Base-by-base conservation (phyloP, 2,113 vertebrate genomes). In the Chionis minor region DNA sequence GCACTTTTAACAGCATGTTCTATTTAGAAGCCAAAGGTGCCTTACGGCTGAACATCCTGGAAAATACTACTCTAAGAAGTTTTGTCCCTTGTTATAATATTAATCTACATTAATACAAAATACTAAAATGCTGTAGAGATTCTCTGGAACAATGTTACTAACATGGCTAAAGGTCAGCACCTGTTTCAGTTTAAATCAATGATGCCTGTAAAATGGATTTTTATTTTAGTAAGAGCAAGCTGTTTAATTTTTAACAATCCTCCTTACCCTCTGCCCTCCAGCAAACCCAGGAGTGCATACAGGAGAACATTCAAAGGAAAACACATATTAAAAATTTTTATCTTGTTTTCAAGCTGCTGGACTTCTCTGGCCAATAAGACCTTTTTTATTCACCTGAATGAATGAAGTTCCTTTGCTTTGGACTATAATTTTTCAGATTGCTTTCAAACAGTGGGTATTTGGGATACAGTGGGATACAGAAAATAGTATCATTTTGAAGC, bases 161-260 rank as follows among this genome's bases (percentile, higher is more conserved):
- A 80, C 56, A 23, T 44, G 75, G 75, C 27, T 71, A 86, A 88
- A 83, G 85, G 49, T 90, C 86, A 95, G 45, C 33, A 88, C 62
- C 42, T 75, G 9, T 27, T 89, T 95, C 33, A 78, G 42, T 71
- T 93, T 81, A 94, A 92, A 90, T 80, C 62, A 77, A 32, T 61
- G 33, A 73, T 54, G 86, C 88, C 27, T 61, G 42, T 89, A 49
- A 0, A 2, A 66, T 35, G 11, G 44, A 62, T 88, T 90, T 82
- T 96, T 90, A 86, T 80, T 88, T 93, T 14, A 86, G 30, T 71
- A 84, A 67, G 83, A 91, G 42, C 59, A 86, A 91, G 24, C 24
- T 71, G 55, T 84, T 92, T 67, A 81, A 88, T 88, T 90, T 94
- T 96, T 94, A 78, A 86, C 38, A 91, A 55, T 42, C 45, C 47